A percentile compares a stretch with the other conserved stretches of the same genome.
These are phyloP conservation scores for Eupithecia subumbrata DNA, from an alignment of 2,888 invertebrate species.

Conservation along the genomic window DNA sequence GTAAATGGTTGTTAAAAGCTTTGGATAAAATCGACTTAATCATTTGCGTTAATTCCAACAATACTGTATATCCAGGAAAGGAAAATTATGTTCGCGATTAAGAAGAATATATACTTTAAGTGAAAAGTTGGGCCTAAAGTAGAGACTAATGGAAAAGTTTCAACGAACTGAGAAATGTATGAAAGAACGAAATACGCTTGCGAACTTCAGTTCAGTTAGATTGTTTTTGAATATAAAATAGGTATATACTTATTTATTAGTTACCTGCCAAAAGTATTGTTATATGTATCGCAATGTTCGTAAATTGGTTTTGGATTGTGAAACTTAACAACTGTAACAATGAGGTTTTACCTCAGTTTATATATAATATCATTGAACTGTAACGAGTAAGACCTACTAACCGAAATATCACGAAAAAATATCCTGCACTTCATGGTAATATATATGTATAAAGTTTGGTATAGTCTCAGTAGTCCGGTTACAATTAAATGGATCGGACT, in stretches of 20 bases:
- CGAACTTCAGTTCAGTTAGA: slow-evolving; percentile 54
- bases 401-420: background rate
- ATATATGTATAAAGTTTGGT: background rate
- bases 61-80: slow-evolving; percentile 53
- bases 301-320: background rate
- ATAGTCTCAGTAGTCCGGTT: too few relatives aligned
- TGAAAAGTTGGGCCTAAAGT: slow-evolving; percentile 65
- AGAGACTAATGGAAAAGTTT: slow-evolving; percentile 69
- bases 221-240: slow-evolving; percentile 63
- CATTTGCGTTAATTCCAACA: slow-evolving; percentile 54
- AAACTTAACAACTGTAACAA: background rate
- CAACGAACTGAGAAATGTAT: slow-evolving; percentile 55
- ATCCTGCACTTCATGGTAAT: background rate
- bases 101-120: slow-evolving; percentile 65
- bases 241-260: background rate
- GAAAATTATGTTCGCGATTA: slow-evolving; percentile 69
- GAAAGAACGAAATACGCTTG: slow-evolving; percentile 58
- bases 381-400: background rate
- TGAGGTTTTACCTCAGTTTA: too few relatives aligned
- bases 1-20: slow-evolving; percentile 45
- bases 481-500: too few relatives aligned
- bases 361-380: too few relatives aligned
- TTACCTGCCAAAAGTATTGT: background rate
- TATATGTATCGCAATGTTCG: background rate
- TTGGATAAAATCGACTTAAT: slow-evolving; percentile 51